Percentiles rank a stretch among this genome's conserved stretches.
These are phyloP conservation scores for Anthoscopus minutus DNA, from an alignment of 2,113 vertebrate species.

Conservation along the genomic window DNA sequence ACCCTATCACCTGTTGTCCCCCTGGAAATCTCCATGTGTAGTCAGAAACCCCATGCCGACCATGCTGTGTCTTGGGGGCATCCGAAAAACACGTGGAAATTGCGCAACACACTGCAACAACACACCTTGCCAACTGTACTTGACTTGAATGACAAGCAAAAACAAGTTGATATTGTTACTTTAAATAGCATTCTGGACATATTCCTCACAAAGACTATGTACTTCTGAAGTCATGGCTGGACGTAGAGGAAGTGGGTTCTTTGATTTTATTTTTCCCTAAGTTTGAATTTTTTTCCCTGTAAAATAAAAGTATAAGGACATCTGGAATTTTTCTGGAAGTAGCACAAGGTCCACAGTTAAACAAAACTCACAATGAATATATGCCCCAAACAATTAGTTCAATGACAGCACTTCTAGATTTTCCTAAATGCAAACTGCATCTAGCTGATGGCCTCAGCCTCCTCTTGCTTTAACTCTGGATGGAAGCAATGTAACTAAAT, in stretches of 20 bases:
- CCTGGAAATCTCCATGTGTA: too few relatives aligned
- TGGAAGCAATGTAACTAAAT: neutral
- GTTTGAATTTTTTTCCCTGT: neutral
- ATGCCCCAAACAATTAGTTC: neutral
- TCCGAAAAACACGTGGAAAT: too few relatives aligned
- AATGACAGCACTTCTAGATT: neutral
- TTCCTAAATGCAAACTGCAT: neutral
- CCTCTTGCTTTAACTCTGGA: neutral
- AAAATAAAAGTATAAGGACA: neutral
- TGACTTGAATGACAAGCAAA: neutral
- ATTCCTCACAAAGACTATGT: neutral
- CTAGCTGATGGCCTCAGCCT: neutral
- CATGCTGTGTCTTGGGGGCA: too few relatives aligned
- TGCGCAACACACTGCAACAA: too few relatives aligned
- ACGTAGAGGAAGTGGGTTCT: neutral
- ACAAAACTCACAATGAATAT: neutral
- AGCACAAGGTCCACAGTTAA: neutral
- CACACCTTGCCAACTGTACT: neutral
- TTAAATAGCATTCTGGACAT: neutral
- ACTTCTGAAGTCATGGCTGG: neutral
- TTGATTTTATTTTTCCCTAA: neutral
- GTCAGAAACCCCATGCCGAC: too few relatives aligned
- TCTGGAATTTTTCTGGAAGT: neutral
- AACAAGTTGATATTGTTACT: neutral
- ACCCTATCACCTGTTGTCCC: too few relatives aligned